phyloP scores from a whole-genome alignment of 2,888 invertebrate genomes.

The Tiphia femorata region DNA sequence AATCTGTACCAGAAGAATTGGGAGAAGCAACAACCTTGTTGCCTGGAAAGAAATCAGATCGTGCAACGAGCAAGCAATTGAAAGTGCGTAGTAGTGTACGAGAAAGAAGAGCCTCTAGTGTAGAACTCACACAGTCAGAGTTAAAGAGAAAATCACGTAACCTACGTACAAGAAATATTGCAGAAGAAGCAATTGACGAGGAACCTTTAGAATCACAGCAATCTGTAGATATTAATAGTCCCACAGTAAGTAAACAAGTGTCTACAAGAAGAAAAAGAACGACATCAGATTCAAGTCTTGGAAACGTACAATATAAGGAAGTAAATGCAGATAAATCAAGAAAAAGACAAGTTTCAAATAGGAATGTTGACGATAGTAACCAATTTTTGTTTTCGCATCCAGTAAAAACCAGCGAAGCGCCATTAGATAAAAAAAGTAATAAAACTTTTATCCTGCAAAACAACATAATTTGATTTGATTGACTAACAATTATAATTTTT shows the following conservation, averaged over 20 bases:
- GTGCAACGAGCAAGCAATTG: conserved; percentile 6
- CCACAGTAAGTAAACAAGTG: conserved; percentile 5
- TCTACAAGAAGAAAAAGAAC: conserved; percentile 41
- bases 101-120: conserved; percentile 55
- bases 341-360: conserved; percentile 31
- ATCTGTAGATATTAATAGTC: conserved; percentile 5
- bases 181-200: conserved; percentile 42
- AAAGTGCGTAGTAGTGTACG: conserved; percentile 12
- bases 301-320: neutral
- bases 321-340: neutral
- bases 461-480: neutral
- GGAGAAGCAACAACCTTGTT: conserved; percentile 40
- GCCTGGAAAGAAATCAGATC: conserved; percentile 22
- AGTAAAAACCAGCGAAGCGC: conserved; percentile 35
- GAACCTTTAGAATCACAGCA: conserved; percentile 22
- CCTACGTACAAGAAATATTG: conserved; percentile 33
- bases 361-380: conserved; percentile 33
- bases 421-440: conserved; percentile 38
- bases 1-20: conserved; percentile 56
- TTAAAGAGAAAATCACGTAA: conserved; percentile 42
- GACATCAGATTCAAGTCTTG: conserved; percentile 19
- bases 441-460: neutral
- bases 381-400: conserved; percentile 51
- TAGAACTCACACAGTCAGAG: conserved; percentile 39
- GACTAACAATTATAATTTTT: neutral